Evolutionary conservation across 2,113 vertebrate genomes (phyloP), one percentile per base, ranked within the genome.

Genomic region (Scomber scombrus): DNA sequence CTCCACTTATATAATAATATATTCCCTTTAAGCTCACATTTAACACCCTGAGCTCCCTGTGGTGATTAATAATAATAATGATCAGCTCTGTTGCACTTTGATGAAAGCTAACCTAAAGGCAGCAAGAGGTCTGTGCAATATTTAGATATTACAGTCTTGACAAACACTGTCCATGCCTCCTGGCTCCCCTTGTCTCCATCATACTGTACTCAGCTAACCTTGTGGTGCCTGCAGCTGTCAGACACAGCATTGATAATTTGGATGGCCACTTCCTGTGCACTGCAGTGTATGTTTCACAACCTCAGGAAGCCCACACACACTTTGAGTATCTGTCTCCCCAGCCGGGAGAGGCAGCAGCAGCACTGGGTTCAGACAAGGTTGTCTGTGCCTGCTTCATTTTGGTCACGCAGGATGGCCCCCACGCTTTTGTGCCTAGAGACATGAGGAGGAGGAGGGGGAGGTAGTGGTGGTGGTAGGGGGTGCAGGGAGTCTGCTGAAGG

Each of bases 231-330:
- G 80, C 88, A 92, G 84, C 87, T 89, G 87, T 90, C 80, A 88
- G 73, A 81, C 57, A 81, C 84, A 54, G 72, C 75, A 65, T 40
- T 79, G 82, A 91, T 91, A 73, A 87, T 85, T 50, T 88, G 80
- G 84, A 92, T 80, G 86, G 71, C 86, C 75, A 85, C 88, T 90
- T 93, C 91, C 88, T 93, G 86, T 93, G 78, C 80, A 62, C 79
- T 76, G 75, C 72, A 77, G 83, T 77, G 70, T 81, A 46, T 31
- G 78, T 91, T 89, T 93, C 91, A 83, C 88, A 88, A 85, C 76
- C 78, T 83, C 88, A 91, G 89, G 90, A 94, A 91, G 78, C 90
- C 50, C 65, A 58, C 60, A 73, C 61, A 62, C 81, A 70, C 79
- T 82, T 57, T 70, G 26, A 71, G 77, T 88, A 70, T 86, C 78